Evolutionary conservation across 2,113 vertebrate genomes (phyloP), one percentile per base, ranked within the genome.

Genomic region (Phyllostomus hastatus): DNA sequence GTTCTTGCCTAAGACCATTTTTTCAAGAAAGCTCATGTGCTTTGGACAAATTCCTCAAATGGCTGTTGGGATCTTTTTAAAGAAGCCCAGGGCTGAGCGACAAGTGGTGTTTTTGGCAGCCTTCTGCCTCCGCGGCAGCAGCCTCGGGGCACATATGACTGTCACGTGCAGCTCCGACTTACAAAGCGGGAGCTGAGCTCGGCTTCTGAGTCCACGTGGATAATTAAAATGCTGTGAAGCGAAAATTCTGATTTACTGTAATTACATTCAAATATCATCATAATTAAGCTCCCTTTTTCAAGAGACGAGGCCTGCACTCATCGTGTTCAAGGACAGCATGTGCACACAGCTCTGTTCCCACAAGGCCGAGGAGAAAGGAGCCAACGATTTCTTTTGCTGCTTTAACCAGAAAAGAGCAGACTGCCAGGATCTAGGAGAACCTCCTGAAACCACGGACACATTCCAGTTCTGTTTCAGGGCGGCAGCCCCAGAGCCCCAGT

Each of bases 231-330:
- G 26, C 69, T 70, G 7, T 31, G 66, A 96, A 90, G 31, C 90
- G 54, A 96, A 93, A 90, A 46, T 75, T 73, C 12, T 87, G 31
- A 86, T 89, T 90, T 92, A 95, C 43, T 94, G 26, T 90, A 92
- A 95, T 94, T 95, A 93, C 15, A 90, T 92, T 59, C 41, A 85
- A 93, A 95, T 46, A 57, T 57, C 41, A 90, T 75, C 59, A 93
- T 84, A 94, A 97, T 97, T 78, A 95, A 82, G 61, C 67, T 95
- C 66, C 73, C 50, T 95, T 95, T 43, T 97, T 92, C 64, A 91
- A 92, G 70, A 81, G 72, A 50, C n/a, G 78, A 90, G 66, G 41
- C 78, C 66, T 85, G 3, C 17, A 41, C 33, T 93, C 46, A 85
- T 90, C 35, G 41, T 50, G 90, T 72, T 86, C 57, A 76, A 97